Conservation (phyloP, 2,113 vertebrate species). For the Phrynosoma platyrhinos region DNA sequence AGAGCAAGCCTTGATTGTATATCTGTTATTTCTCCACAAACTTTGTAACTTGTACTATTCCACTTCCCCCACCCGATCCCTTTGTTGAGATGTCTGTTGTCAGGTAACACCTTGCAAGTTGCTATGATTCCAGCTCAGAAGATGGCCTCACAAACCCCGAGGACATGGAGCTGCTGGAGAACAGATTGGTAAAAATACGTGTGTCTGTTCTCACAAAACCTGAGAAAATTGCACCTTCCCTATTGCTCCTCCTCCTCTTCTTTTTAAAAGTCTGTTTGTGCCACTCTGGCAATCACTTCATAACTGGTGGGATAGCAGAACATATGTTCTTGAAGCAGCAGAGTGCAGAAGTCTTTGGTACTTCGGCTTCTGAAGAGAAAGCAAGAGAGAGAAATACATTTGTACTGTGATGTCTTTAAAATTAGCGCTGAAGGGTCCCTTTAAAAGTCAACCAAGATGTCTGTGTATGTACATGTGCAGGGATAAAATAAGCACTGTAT, state of each 20-base stretch:
- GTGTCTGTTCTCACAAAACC: slow-evolving; percentile 82
- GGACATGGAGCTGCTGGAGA: slow-evolving; percentile 74
- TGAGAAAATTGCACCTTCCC: slow-evolving; percentile 83
- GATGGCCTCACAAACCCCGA: slow-evolving; percentile 72
- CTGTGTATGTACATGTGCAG: background rate
- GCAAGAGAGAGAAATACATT: slow-evolving; percentile 44
- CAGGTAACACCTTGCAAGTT: slow-evolving; percentile 54
- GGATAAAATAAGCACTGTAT: slow-evolving; percentile 22
- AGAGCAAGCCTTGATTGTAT: background rate
- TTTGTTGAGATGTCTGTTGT: slow-evolving; percentile 45
- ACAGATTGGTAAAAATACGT: slow-evolving; percentile 83
- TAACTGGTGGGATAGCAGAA: slow-evolving; percentile 73
- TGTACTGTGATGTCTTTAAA: slow-evolving; percentile 66
- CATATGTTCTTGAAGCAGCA: slow-evolving; percentile 74
- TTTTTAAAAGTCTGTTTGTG: slow-evolving; percentile 78
- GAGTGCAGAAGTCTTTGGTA: slow-evolving; percentile 47
- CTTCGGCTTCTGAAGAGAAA: slow-evolving; percentile 28
- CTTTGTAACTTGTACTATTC: slow-evolving; percentile 9
- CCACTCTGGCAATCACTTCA: slow-evolving; percentile 75
- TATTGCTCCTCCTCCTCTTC: slow-evolving; percentile 47
- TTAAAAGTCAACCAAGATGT: slow-evolving; percentile 33
- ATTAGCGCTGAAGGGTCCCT: slow-evolving; percentile 58
- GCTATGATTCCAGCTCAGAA: slow-evolving; percentile 52
- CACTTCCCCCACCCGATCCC: slow-evolving; percentile 28
- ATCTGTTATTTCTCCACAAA: slow-evolving; percentile 41